phyloP scores from a whole-genome alignment of 2,888 invertebrate species.

The Trachelus iudaicus region DNA sequence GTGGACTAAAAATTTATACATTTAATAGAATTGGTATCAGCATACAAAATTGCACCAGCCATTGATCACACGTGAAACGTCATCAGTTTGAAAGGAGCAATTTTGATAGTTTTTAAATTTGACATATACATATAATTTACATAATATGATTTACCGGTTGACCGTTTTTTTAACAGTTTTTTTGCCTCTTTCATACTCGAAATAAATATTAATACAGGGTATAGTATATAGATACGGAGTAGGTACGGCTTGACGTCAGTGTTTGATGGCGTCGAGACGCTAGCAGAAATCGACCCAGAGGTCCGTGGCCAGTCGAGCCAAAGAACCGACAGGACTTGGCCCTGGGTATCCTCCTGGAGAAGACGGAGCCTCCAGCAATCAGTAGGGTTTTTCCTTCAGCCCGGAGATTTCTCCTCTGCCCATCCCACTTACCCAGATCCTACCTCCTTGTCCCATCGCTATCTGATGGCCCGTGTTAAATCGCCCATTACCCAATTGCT shows the following conservation, averaged over 20 bases:
- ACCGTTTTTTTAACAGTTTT: not conserved
- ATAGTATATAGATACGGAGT: not conserved
- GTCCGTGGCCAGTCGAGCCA: constrained; percentile 4
- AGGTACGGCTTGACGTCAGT: not conserved
- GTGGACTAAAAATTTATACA: not conserved
- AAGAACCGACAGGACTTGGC: not conserved
- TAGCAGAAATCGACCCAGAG: not conserved
- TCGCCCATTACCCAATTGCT: constrained; percentile 54
- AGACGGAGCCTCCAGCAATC: constrained; percentile 34
- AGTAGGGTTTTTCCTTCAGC: constrained; percentile 40
- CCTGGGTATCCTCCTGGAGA: not conserved
- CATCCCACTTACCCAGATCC: constrained; percentile 12
- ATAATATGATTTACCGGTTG: not conserved
- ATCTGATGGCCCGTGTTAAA: constrained; percentile 56
- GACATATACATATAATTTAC: constrained; percentile 4
- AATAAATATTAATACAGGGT: constrained; percentile 42
- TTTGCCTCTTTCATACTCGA: constrained; percentile 25
- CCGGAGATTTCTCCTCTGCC: constrained; percentile 22
- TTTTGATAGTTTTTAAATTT: not conserved
- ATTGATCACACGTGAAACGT: too few species aligned
- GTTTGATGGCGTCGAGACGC: not conserved
- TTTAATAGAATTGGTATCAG: not conserved
- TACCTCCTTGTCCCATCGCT: constrained; percentile 34
- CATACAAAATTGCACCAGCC: too few species aligned
- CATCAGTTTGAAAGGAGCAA: too few species aligned